Evolutionary conservation across 2,888 invertebrate genomes (phyloP).

Genomic region (Masnerella sp.): DNA sequence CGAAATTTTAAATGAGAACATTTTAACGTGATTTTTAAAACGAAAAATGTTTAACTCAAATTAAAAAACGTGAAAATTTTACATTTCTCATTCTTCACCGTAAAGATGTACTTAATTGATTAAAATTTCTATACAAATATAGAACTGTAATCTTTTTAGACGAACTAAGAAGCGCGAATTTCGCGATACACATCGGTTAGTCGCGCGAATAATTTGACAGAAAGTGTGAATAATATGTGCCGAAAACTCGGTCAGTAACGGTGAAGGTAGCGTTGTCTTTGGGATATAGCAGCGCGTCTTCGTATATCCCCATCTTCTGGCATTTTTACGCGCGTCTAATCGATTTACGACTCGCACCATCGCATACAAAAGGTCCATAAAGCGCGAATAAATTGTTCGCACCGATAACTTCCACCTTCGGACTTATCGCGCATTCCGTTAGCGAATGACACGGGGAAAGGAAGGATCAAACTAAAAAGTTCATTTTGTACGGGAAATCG

Average conservation of each 20-base stretch:
- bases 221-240: conserved; percentile 53
- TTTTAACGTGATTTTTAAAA: too few relatives aligned
- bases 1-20: too few relatives aligned
- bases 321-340: conserved; percentile 48
- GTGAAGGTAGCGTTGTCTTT: conserved; percentile 46
- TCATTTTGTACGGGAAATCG: conserved; percentile 13
- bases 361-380: conserved; percentile 48
- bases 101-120: too few relatives aligned
- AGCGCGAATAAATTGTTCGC: conserved; percentile 50
- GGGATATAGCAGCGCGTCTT: conserved; percentile 30
- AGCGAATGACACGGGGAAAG: conserved; percentile 21
- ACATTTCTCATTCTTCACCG: background rate
- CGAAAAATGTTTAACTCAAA: too few relatives aligned
- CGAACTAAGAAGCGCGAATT: conserved; percentile 6
- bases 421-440: conserved; percentile 52
- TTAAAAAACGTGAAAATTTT: background rate
- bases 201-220: conserved; percentile 44
- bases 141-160: background rate
- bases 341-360: conserved; percentile 51
- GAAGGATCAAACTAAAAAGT: conserved; percentile 21
- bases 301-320: conserved; percentile 36
- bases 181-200: conserved; percentile 19
- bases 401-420: conserved; percentile 42
- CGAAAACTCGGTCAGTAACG: conserved; percentile 57
- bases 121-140: too few relatives aligned